phyloP scores from a whole-genome alignment of 2,888 invertebrate species.

The Aphrophora alni region DNA sequence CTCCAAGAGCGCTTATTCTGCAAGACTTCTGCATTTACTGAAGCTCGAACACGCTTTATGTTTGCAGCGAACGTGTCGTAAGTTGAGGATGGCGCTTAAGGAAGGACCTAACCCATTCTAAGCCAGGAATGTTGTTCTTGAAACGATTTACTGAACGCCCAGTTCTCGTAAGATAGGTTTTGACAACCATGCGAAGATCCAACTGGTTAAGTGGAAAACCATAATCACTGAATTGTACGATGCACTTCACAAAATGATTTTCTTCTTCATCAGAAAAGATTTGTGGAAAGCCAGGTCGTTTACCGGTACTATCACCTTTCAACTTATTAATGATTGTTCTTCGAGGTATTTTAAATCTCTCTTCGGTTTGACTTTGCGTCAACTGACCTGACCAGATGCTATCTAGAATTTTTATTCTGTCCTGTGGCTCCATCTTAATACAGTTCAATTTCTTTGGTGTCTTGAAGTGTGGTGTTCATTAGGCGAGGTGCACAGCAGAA shows the following conservation, averaged over 20 bases:
- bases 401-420: too few species aligned
- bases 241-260: background rate
- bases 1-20: conserved; percentile 17
- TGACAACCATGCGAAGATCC: background rate
- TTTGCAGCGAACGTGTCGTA: conserved; percentile 44
- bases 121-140: conserved; percentile 50
- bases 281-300: background rate
- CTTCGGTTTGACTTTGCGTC: background rate
- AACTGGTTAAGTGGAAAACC: background rate
- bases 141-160: conserved; percentile 39
- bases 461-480: too few species aligned
- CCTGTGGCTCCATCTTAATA: too few species aligned
- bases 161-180: background rate
- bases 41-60: conserved; percentile 46
- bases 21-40: conserved; percentile 28
- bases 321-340: background rate
- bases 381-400: background rate
- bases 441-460: too few species aligned
- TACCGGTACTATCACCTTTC: background rate
- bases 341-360: background rate
- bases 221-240: background rate
- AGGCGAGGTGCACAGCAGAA: too few species aligned
- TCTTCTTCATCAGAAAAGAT: background rate
- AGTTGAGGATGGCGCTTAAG: conserved; percentile 40
- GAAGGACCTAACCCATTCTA: conserved; percentile 48